phyloP scores from a whole-genome alignment of 2,888 invertebrate species.

The Chymomyza fuscimana region DNA sequence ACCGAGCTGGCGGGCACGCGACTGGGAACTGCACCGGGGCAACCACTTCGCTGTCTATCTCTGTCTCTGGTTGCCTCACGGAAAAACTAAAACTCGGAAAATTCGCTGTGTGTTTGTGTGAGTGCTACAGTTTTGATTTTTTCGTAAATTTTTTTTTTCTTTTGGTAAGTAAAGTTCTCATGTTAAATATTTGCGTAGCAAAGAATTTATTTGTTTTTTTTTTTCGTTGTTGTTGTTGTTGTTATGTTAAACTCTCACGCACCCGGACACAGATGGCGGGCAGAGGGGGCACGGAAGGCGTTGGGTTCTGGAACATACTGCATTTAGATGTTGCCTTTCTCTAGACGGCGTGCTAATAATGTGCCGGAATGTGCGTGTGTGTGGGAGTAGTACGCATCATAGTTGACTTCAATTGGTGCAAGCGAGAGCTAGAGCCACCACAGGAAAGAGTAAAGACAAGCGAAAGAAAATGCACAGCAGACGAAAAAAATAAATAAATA shows the following conservation, averaged over 20 bases:
- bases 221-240: constrained; percentile 22
- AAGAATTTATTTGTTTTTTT: constrained; percentile 58
- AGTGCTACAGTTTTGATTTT: not conserved
- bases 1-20: constrained; percentile 61
- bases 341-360: constrained; percentile 56
- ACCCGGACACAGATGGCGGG: not conserved
- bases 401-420: too few relatives aligned
- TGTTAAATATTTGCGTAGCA: constrained; percentile 74
- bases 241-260: constrained; percentile 32
- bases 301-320: constrained; percentile 24
- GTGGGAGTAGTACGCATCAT: not conserved
- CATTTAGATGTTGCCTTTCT: constrained; percentile 24
- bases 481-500: constrained; percentile 34
- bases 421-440: not conserved
- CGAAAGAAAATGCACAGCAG: constrained; percentile 42
- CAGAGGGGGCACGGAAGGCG: constrained; percentile 9
- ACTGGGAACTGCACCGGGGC: constrained; percentile 65
- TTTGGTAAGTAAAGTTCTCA: constrained; percentile 50
- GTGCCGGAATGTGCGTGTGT: constrained; percentile 60
- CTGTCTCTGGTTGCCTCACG: constrained; percentile 23
- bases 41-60: constrained; percentile 55
- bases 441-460: constrained; percentile 18
- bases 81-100: constrained; percentile 17
- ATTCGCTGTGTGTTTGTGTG: not conserved
- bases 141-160: constrained; percentile 11